Percentiles rank a stretch among this genome's conserved stretches.
These are phyloP conservation scores for Trachops cirrhosus DNA, from an alignment of 2,797 vertebrate species.

Conservation along the genomic window DNA sequence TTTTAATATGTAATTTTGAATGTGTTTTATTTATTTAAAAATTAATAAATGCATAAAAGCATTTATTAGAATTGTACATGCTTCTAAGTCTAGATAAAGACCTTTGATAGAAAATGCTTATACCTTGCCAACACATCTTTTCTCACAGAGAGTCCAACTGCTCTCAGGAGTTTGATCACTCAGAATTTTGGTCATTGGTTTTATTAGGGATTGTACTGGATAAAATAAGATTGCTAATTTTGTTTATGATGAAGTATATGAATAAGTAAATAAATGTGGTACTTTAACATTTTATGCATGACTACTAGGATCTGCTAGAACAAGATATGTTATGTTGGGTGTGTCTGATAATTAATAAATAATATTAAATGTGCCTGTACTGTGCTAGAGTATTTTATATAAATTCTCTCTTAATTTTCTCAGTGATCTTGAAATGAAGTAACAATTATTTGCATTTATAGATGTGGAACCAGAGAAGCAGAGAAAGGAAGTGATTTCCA, in stretches of 20 bases:
- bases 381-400: neutral
- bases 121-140: neutral
- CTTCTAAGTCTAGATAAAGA: neutral
- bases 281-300: constrained; percentile 46
- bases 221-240: constrained; percentile 38
- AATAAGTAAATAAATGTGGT: constrained; percentile 44
- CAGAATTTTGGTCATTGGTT: neutral
- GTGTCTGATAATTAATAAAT: constrained; percentile 7
- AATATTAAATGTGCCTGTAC: neutral
- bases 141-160: neutral
- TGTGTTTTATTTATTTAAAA: neutral
- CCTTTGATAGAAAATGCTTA: constrained; percentile 2
- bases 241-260: constrained; percentile 54
- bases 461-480: neutral
- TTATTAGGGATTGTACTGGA: constrained; percentile 10
- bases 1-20: neutral
- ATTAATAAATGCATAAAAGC: neutral
- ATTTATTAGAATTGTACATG: neutral
- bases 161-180: neutral
- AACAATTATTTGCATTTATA: neutral
- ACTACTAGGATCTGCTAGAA: constrained; percentile 35
- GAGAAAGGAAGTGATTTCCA: constrained; percentile 4
- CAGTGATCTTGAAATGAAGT: neutral
- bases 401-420: constrained; percentile 13
- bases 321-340: neutral